These are phyloP conservation scores for Ascaphus truei DNA, from an alignment of 2,113 vertebrate genomes.

Conservation along the genomic window DNA sequence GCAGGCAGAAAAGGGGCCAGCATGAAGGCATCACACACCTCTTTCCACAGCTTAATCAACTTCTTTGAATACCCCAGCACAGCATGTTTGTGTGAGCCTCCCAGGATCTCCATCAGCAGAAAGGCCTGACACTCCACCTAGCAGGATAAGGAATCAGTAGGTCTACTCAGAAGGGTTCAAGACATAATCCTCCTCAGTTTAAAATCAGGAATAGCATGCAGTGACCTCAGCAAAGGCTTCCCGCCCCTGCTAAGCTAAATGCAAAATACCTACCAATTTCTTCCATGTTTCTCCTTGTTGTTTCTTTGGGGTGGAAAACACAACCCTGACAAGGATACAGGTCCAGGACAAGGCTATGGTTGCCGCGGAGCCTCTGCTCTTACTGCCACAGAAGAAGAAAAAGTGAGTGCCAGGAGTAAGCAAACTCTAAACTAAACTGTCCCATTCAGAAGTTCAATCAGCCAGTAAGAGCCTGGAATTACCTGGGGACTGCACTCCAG, in stretches of 20 bases:
- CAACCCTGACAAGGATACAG: slow-evolving; percentile 75
- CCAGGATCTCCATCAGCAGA: slow-evolving; percentile 84
- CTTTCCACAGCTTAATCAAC: slow-evolving; percentile 80
- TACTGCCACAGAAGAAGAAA: slow-evolving; percentile 59
- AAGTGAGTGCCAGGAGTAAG: not conserved
- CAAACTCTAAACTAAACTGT: not conserved
- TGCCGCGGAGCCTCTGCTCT: slow-evolving; percentile 85
- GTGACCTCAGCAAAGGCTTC: too few relatives aligned
- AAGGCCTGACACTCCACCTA: slow-evolving; percentile 93
- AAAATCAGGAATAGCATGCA: too few relatives aligned
- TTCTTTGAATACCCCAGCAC: slow-evolving; percentile 78
- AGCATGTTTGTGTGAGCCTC: slow-evolving; percentile 78
- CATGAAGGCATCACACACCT: slow-evolving; percentile 56
- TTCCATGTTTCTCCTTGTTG: slow-evolving; percentile 84
- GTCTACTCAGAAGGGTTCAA: too few relatives aligned
- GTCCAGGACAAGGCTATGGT: slow-evolving; percentile 88
- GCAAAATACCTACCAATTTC: slow-evolving; percentile 80
- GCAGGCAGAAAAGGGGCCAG: not conserved
- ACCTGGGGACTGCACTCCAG: slow-evolving; percentile 81
- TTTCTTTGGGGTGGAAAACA: slow-evolving; percentile 75
- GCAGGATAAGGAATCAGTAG: too few relatives aligned
- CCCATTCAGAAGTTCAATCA: not conserved
- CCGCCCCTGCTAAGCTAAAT: too few relatives aligned
- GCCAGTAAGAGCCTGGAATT: not conserved
- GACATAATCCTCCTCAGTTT: too few relatives aligned